Conservation (phyloP, 2,797 vertebrate species). For the Meriones psammophilus region DNA sequence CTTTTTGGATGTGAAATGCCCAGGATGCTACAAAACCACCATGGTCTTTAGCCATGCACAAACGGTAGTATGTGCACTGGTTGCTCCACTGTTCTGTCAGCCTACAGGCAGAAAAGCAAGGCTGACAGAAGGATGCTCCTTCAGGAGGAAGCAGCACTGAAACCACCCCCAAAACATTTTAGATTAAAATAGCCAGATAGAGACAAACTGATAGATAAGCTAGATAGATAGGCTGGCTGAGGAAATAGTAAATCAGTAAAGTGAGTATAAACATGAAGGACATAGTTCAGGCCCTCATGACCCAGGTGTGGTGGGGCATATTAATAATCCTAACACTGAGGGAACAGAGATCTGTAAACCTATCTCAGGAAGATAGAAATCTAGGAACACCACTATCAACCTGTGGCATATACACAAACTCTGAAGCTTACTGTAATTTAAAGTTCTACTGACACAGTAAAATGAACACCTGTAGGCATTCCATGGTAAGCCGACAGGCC, state of each 20-base stretch:
- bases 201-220: no score
- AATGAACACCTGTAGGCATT: background rate
- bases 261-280: background rate
- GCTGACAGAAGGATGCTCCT: no score
- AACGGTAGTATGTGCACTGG: no score
- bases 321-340: background rate
- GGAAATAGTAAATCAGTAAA: background rate
- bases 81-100: no score
- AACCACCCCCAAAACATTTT: no score
- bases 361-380: background rate
- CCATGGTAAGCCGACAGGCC: background rate
- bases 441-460: background rate
- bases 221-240: no score
- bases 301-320: background rate
- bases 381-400: background rate
- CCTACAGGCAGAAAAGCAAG: no score
- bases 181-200: no score
- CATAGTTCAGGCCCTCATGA: background rate
- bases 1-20: no score
- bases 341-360: background rate
- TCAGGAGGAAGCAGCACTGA: no score
- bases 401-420: background rate
- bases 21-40: no score
- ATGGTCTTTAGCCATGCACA: no score
- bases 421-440: background rate